Evolutionary conservation across 2,113 vertebrate species (phyloP).

Genomic region (Atlantisia rogersi): DNA sequence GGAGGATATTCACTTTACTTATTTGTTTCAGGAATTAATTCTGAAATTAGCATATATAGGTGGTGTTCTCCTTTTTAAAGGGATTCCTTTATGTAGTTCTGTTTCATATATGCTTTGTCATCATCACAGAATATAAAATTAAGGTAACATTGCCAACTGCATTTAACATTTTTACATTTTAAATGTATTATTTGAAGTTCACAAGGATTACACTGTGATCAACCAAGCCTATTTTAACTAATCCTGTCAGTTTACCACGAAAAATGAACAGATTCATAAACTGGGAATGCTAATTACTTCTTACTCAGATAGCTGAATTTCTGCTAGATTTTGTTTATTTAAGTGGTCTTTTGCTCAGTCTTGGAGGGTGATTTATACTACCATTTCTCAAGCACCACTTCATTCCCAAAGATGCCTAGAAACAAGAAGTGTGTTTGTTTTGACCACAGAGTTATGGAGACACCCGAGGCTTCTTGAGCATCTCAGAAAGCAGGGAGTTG

Average conservation of each 20-base stretch:
- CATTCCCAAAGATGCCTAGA: neutral
- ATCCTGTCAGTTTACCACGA: neutral
- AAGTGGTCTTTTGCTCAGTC: neutral
- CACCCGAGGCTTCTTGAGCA: neutral
- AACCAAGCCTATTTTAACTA: neutral
- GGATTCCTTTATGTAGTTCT: neutral
- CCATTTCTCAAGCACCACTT: neutral
- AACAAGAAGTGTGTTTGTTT: neutral
- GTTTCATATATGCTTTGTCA: neutral
- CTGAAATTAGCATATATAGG: neutral
- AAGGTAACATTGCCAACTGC: neutral
- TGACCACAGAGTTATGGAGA: neutral
- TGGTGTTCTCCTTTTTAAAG: neutral
- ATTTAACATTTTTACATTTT: neutral
- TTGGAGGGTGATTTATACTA: neutral
- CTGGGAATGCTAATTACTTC: neutral
- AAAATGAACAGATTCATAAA: neutral
- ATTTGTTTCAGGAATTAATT: slow-evolving; percentile 10
- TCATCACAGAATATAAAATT: neutral
- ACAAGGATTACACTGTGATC: neutral
- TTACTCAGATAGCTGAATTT: neutral
- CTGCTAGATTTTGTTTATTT: neutral
- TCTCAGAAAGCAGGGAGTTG: neutral
- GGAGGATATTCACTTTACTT: neutral
- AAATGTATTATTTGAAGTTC: neutral